These are phyloP conservation scores for Lepisosteus oculatus DNA, from an alignment of 2,113 vertebrate species.

Conservation along the genomic window DNA sequence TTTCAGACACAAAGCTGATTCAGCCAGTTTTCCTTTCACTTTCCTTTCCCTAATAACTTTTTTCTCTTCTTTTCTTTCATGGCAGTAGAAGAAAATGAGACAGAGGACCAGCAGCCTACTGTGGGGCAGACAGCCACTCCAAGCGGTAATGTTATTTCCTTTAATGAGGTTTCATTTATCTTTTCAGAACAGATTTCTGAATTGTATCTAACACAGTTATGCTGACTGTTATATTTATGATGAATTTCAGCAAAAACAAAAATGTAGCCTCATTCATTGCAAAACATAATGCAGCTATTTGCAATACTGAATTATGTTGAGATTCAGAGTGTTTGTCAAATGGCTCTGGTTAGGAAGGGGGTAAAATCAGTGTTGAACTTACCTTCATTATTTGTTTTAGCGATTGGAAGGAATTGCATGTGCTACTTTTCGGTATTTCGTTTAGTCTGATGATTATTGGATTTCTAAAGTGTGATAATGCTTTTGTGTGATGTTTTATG, in stretches of 20 bases:
- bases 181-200: slow-evolving; percentile 47
- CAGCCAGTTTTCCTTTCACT: slow-evolving; percentile 48
- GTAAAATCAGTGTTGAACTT: no score
- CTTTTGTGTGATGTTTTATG: no score
- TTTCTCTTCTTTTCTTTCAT: slow-evolving; percentile 65
- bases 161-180: slow-evolving; percentile 61
- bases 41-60: slow-evolving; percentile 36
- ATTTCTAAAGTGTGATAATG: no score
- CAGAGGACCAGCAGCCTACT: slow-evolving; percentile 75
- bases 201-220: neutral
- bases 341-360: no score
- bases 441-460: no score
- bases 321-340: no score
- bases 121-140: slow-evolving; percentile 76
- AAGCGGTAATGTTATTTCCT: slow-evolving; percentile 75
- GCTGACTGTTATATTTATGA: neutral
- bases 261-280: neutral
- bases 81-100: slow-evolving; percentile 87
- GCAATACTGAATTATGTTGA: no score
- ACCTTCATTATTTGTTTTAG: no score
- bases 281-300: neutral
- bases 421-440: no score
- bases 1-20: slow-evolving; percentile 1
- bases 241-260: neutral
- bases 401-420: no score